A percentile compares a stretch with the other conserved stretches of the same genome.
Conservation (phyloP, 2,888 invertebrate genomes). For the Tipula lateralis region DNA sequence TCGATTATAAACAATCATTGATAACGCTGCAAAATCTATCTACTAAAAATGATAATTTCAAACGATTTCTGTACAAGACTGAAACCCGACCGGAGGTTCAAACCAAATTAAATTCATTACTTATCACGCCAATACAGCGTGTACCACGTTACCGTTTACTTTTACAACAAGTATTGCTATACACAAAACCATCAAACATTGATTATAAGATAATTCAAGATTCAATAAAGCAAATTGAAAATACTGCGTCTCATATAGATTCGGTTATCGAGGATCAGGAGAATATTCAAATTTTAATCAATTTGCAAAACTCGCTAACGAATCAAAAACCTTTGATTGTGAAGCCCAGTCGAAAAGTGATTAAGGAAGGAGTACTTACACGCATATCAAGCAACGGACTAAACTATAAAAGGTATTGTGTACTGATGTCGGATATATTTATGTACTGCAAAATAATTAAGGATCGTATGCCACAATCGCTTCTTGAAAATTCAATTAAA, state of each 20-base stretch:
- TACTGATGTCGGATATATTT: conserved; percentile 67
- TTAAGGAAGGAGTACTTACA: conserved; percentile 61
- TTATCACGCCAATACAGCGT: conserved; percentile 74
- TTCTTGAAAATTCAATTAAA: conserved; percentile 56
- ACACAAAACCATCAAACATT: conserved; percentile 55
- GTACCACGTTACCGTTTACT: conserved; percentile 71
- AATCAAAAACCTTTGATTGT: conserved; percentile 61
- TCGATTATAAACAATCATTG: conserved; percentile 62
- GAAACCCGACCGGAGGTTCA: conserved; percentile 67
- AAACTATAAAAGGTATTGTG: conserved; percentile 58
- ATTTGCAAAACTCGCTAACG: conserved; percentile 60
- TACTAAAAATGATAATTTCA: conserved; percentile 52
- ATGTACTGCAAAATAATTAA: conserved; percentile 65
- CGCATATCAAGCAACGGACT: conserved; percentile 54
- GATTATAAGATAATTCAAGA: conserved; percentile 56
- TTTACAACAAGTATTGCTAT: conserved; percentile 61
- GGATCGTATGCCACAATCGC: conserved; percentile 46
- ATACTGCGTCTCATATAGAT: conserved; percentile 66
- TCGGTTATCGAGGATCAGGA: conserved; percentile 69
- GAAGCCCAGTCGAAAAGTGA: conserved; percentile 57
- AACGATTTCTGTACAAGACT: conserved; percentile 57
- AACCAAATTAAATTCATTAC: conserved; percentile 62
- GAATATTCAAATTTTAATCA: conserved; percentile 61
- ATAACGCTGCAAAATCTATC: conserved; percentile 54
- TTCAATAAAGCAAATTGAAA: conserved; percentile 62